These are phyloP conservation scores for Heliocidaris tuberculata DNA, from an alignment of 35 echinoderm and acorn worm species.

Conservation along the genomic window DNA sequence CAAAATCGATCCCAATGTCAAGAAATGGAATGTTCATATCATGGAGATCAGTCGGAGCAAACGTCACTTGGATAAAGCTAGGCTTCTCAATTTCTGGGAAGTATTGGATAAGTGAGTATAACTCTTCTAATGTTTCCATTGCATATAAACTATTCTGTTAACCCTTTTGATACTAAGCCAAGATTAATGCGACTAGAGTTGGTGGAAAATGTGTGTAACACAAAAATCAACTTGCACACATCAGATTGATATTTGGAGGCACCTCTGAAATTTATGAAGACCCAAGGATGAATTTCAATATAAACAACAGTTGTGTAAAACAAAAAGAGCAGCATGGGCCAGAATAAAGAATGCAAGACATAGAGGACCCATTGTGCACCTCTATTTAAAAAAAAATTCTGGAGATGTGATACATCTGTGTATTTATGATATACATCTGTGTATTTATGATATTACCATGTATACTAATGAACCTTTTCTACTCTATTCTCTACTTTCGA, in stretches of 20 bases:
- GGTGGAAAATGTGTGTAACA: no score
- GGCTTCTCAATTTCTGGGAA: slow-evolving; percentile 89
- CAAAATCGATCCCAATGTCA: slow-evolving; percentile 80
- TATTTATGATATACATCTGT: no score
- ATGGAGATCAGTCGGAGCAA: slow-evolving; percentile 78
- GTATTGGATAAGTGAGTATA: slow-evolving; percentile 89
- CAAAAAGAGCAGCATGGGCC: no score
- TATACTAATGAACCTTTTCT: not conserved
- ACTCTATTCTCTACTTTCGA: slow-evolving; percentile 38
- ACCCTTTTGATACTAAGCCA: no score
- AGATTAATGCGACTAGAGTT: no score
- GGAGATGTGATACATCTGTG: not conserved
- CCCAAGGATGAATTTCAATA: no score
- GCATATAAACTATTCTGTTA: not conserved
- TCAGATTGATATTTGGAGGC: no score
- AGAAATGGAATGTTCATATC: slow-evolving; percentile 89
- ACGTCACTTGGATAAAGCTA: slow-evolving; percentile 88
- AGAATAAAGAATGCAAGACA: no score
- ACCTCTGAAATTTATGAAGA: no score
- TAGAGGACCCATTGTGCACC: not conserved
- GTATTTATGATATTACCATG: not conserved
- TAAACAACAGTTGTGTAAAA: no score
- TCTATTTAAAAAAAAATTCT: not conserved
- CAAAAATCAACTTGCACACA: no score
- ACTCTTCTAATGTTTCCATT: not conserved